A percentile compares a stretch with the other conserved stretches of the same genome.
Conservation (phyloP, 2,113 vertebrate genomes). For the Dryoscopus gambensis region DNA sequence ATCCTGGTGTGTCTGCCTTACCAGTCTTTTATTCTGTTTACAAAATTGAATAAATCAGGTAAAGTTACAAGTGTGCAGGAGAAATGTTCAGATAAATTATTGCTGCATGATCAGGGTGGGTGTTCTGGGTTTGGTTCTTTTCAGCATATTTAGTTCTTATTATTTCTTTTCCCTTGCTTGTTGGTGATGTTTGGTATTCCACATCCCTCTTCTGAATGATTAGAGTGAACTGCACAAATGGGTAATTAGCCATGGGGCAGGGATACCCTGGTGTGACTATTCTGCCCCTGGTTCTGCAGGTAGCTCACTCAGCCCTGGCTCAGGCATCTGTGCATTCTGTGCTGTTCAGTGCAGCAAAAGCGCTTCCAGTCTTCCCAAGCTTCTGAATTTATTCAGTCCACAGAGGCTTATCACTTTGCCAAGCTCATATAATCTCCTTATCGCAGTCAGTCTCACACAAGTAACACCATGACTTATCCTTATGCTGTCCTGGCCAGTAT, state of each 20-base stretch:
- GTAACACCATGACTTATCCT: conserved; percentile 12
- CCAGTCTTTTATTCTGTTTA: neutral
- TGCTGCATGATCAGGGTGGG: neutral
- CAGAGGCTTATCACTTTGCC: conserved; percentile 11
- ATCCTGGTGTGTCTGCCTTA: neutral
- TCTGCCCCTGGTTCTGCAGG: neutral
- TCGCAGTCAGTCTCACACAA: neutral
- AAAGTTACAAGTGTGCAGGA: neutral
- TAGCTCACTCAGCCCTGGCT: neutral
- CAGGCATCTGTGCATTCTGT: neutral
- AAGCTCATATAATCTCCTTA: conserved; percentile 33
- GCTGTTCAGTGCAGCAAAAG: neutral
- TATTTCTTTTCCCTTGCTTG: neutral
- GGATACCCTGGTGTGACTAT: neutral
- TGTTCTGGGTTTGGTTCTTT: neutral
- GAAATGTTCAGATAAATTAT: neutral
- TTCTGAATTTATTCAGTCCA: neutral
- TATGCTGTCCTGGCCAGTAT: conserved; percentile 38
- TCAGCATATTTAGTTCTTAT: neutral
- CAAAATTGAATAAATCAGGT: neutral
- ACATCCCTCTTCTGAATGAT: neutral
- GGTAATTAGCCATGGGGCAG: neutral
- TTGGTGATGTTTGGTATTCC: neutral
- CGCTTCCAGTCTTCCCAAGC: neutral
- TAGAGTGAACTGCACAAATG: neutral